Evolutionary conservation across 2,797 vertebrate species (phyloP).

Genomic region (Picus viridis): DNA sequence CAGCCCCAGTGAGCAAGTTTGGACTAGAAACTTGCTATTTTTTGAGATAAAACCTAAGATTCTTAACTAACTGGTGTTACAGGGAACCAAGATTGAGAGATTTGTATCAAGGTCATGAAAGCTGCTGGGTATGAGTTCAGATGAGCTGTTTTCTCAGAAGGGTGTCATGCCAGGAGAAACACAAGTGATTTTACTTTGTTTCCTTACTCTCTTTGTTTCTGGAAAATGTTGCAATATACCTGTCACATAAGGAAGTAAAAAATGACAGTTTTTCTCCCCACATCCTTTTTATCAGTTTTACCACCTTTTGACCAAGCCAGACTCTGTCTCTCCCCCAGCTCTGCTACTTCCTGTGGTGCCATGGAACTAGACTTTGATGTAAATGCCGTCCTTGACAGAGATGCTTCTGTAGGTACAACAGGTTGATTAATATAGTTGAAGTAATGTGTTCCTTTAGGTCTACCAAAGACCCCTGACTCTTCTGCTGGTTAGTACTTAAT

Average conservation of each 20-base stretch:
- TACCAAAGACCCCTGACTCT: not conserved
- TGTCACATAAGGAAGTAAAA: not conserved
- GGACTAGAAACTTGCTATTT: conserved; percentile 17
- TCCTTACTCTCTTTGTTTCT: conserved; percentile 13
- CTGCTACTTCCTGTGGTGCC: not conserved
- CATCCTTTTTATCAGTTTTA: not conserved
- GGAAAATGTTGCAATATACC: not conserved
- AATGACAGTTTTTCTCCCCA: conserved; percentile 7
- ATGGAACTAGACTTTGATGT: not conserved
- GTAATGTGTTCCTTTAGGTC: not conserved
- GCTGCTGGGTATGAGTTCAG: not conserved
- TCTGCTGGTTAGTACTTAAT: not conserved
- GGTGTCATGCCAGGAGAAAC: conserved; percentile 33
- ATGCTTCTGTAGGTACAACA: not conserved
- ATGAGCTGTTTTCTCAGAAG: conserved; percentile 22
- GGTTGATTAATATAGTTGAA: not conserved
- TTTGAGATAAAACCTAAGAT: conserved; percentile 6
- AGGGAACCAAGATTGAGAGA: not conserved
- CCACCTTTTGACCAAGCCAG: not conserved
- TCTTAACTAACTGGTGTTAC: not conserved
- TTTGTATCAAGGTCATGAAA: conserved; percentile 47
- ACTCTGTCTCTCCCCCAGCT: not conserved
- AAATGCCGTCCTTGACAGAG: not conserved
- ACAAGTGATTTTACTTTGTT: not conserved
- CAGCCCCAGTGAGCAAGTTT: not conserved